These are phyloP conservation scores for Ispidina picta DNA, from an alignment of 2,797 vertebrate species.

Conservation along the genomic window DNA sequence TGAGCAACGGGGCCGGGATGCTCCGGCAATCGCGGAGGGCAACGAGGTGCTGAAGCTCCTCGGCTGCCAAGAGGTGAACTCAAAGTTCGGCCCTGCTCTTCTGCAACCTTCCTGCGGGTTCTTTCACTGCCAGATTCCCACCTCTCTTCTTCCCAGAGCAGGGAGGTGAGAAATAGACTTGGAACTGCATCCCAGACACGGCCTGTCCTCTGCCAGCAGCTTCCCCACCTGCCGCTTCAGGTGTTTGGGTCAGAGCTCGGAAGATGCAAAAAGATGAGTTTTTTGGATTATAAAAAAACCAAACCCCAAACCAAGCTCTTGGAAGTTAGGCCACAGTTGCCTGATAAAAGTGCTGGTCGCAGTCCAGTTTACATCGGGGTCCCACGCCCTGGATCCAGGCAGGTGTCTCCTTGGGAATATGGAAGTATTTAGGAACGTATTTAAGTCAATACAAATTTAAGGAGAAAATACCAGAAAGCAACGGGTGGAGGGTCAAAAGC, in stretches of 20 bases:
- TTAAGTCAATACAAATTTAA: neutral
- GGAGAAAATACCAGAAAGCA: neutral
- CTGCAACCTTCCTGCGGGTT: neutral
- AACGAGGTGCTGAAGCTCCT: neutral
- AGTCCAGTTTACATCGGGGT: neutral
- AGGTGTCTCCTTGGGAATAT: neutral
- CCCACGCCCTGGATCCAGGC: rapidly evolving
- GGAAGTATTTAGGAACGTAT: neutral
- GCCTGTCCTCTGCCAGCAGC: neutral
- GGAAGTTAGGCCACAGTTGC: neutral
- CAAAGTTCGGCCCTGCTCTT: neutral
- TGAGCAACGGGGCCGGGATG: constrained; percentile 23
- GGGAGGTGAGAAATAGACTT: neutral
- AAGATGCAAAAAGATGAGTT: neutral
- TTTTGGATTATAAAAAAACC: neutral
- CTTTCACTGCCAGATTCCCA: neutral
- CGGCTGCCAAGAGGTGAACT: neutral
- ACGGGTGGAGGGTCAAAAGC: neutral
- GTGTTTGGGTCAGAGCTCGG: neutral
- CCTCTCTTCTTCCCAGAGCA: neutral
- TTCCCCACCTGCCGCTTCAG: neutral
- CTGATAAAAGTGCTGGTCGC: neutral
- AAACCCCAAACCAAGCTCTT: neutral
- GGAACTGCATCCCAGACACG: rapidly evolving
- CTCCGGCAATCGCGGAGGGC: neutral